Evolutionary conservation across 2,888 invertebrate species (phyloP).

Genomic region (Pseudanteris insignis): DNA sequence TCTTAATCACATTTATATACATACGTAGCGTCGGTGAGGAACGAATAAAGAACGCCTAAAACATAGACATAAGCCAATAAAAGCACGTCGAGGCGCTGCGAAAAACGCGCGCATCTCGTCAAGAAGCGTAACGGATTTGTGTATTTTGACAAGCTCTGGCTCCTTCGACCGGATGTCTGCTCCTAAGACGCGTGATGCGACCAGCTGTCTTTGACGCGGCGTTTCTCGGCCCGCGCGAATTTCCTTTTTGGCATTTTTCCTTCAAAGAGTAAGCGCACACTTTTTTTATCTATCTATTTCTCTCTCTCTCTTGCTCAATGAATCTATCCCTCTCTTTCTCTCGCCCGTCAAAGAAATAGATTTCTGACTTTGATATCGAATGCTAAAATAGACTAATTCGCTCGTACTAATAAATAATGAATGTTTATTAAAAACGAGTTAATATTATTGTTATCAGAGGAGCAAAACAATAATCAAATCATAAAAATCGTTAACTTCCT

Average conservation of each 20-base stretch:
- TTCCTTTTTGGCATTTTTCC: slow-evolving; percentile 36
- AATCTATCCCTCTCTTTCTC: too few species aligned
- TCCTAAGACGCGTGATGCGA: slow-evolving; percentile 54
- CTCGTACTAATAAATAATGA: too few species aligned
- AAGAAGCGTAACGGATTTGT: slow-evolving; percentile 61
- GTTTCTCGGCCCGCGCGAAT: slow-evolving; percentile 36
- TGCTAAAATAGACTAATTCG: slow-evolving; percentile 29
- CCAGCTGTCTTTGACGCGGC: slow-evolving; percentile 57
- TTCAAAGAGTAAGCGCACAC: slow-evolving; percentile 28
- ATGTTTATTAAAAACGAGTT: too few species aligned
- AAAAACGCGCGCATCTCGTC: slow-evolving; percentile 27
- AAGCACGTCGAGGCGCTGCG: slow-evolving; percentile 10
- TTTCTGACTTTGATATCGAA: slow-evolving; percentile 31
- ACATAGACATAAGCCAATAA: slow-evolving; percentile 17
- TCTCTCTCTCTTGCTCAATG: too few species aligned
- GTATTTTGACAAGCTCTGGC: slow-evolving; percentile 63
- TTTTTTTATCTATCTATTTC: too few species aligned
- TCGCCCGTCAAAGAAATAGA: slow-evolving; percentile 20
- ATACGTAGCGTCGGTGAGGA: too few species aligned
- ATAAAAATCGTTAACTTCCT: too few species aligned
- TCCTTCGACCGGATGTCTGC: slow-evolving; percentile 61
- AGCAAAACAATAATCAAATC: too few species aligned
- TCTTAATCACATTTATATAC: too few species aligned
- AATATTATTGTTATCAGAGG: too few species aligned
- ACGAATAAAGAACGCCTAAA: too few species aligned